Evolutionary conservation across 2,797 vertebrate species (phyloP).

Genomic region (Enteromius unitaeniatus): DNA sequence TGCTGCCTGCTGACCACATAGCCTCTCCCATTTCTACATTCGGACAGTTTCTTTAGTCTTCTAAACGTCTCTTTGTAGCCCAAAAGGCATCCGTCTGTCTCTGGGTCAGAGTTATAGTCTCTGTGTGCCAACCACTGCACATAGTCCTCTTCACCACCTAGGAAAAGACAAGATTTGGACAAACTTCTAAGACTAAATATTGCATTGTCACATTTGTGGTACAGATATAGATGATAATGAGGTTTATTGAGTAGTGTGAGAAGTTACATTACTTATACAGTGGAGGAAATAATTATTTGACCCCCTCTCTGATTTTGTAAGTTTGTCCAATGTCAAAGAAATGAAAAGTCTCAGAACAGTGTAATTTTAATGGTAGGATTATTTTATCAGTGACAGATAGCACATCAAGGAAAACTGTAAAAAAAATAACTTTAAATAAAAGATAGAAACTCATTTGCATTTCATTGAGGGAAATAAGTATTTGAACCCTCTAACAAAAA

Average conservation of each 20-base stretch:
- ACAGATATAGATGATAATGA: not conserved
- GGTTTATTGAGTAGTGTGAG: not conserved
- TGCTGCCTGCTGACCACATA: slow-evolving; percentile 76
- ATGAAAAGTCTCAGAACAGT: too few species aligned
- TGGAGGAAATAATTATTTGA: too few species aligned
- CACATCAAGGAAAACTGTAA: too few species aligned
- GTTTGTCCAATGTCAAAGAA: too few species aligned
- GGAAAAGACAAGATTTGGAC: not conserved
- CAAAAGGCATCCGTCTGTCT: slow-evolving; percentile 77
- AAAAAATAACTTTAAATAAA: too few species aligned
- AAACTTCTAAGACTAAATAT: not conserved
- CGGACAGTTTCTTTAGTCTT: slow-evolving; percentile 76
- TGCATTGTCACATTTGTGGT: not conserved
- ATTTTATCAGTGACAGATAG: too few species aligned
- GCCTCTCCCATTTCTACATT: slow-evolving; percentile 80
- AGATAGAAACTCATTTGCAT: too few species aligned
- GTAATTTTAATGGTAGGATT: too few species aligned
- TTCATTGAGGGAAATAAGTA: too few species aligned
- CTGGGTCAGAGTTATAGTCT: slow-evolving; percentile 35
- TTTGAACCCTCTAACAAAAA: too few species aligned
- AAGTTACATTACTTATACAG: not conserved
- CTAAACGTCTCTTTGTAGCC: slow-evolving; percentile 80
- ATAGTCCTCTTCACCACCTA: slow-evolving; percentile 78
- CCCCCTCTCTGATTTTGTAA: too few species aligned
- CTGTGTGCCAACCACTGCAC: slow-evolving; percentile 81